phyloP scores from a whole-genome alignment of 2,888 invertebrate genomes.

The Ctenicera cuprea region DNA sequence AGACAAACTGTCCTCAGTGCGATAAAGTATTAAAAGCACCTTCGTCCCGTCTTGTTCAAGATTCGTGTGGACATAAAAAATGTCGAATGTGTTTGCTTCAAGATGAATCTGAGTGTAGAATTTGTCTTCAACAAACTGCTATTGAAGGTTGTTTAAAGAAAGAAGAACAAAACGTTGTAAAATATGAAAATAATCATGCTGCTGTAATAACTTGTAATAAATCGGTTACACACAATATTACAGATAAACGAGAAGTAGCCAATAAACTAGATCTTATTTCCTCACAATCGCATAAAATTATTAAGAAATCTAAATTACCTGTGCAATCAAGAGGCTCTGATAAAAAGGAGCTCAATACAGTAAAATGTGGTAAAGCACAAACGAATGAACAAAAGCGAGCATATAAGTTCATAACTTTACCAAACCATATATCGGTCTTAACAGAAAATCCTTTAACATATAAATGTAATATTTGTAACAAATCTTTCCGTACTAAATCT shows the following conservation, averaged over 20 bases:
- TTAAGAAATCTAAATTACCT: not conserved
- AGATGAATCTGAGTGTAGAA: constrained; percentile 80
- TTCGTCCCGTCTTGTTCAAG: constrained; percentile 80
- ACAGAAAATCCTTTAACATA: constrained; percentile 75
- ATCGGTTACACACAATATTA: constrained; percentile 24
- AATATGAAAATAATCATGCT: constrained; percentile 62
- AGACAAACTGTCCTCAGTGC: constrained; percentile 75
- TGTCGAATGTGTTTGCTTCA: constrained; percentile 82
- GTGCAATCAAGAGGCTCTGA: not conserved
- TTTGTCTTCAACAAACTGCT: constrained; percentile 69
- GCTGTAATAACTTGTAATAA: constrained; percentile 66
- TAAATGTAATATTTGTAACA: constrained; percentile 81
- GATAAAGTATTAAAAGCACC: constrained; percentile 75
- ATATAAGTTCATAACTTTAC: constrained; percentile 60
- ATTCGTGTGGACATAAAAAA: constrained; percentile 85
- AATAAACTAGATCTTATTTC: not conserved
- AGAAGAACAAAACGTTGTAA: constrained; percentile 43
- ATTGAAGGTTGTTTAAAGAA: constrained; percentile 40
- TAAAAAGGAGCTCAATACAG: not conserved
- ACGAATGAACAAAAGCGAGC: constrained; percentile 37
- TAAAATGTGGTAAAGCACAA: not conserved
- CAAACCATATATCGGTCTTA: constrained; percentile 65
- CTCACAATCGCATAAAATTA: not conserved
- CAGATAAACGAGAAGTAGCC: constrained; percentile 33
- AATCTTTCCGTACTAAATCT: constrained; percentile 80